These are phyloP conservation scores for Pyrocephalus nanus DNA, from an alignment of 2,797 vertebrate species.

Conservation along the genomic window DNA sequence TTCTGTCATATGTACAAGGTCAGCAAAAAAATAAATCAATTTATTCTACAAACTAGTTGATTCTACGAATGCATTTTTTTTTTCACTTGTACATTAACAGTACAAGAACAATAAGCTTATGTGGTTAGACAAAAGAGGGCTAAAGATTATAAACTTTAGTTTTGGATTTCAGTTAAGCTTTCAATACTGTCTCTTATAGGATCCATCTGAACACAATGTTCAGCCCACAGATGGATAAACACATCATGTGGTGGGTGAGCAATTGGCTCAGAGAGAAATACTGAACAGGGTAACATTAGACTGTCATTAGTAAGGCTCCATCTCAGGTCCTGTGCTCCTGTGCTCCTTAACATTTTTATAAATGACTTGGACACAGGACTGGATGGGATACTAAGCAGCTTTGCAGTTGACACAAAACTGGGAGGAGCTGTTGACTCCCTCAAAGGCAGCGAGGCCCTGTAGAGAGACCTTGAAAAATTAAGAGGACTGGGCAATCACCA, in stretches of 20 bases:
- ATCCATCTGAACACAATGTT: not conserved
- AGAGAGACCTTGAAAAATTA: not conserved
- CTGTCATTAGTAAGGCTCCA: not conserved
- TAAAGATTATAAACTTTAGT: not conserved
- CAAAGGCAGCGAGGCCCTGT: not conserved
- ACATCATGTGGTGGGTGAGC: not conserved
- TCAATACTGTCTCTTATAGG: not conserved
- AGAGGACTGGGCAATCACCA: not conserved
- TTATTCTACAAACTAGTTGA: constrained; percentile 8
- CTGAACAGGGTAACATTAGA: not conserved
- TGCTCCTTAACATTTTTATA: not conserved
- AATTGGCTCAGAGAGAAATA: not conserved
- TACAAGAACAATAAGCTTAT: constrained; percentile 19
- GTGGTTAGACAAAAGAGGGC: not conserved
- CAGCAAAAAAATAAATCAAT: constrained; percentile 16
- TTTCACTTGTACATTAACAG: not conserved
- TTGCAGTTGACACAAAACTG: not conserved
- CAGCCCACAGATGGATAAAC: not conserved
- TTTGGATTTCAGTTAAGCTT: not conserved
- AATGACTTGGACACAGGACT: not conserved
- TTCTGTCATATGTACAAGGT: not conserved
- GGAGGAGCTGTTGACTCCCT: not conserved
- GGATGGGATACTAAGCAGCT: not conserved
- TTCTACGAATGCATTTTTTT: not conserved
- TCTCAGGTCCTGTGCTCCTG: not conserved